Conservation (phyloP, 2,113 vertebrate genomes). For the Balaeniceps rex region DNA sequence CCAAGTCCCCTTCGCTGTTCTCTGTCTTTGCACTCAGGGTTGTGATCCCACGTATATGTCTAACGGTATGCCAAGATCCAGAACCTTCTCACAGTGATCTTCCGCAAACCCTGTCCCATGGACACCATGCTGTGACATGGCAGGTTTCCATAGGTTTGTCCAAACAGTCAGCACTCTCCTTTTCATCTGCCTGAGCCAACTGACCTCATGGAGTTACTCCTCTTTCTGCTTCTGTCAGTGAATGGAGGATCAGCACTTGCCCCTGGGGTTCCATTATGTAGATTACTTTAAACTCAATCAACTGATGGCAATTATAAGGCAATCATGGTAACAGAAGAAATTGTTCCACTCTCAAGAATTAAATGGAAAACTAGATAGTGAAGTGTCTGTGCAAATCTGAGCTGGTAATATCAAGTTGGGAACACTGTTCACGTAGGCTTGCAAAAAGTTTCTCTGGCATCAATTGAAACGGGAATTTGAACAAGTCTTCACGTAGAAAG, state of each 20-base stretch:
- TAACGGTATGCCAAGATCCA: neutral
- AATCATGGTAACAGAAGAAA: neutral
- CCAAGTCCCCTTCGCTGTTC: rapidly evolving
- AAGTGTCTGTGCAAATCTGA: neutral
- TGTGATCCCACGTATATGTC: rapidly evolving
- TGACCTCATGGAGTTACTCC: neutral
- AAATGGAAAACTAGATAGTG: neutral
- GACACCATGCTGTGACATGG: neutral
- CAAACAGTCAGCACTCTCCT: neutral
- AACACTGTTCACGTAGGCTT: rapidly evolving
- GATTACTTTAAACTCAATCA: neutral
- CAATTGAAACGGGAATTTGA: neutral
- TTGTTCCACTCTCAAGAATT: neutral
- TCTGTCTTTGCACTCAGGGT: neutral
- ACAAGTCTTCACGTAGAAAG: neutral
- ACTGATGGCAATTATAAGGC: neutral
- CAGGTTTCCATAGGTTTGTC: neutral
- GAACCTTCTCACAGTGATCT: neutral
- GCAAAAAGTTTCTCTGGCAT: neutral
- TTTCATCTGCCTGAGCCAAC: neutral
- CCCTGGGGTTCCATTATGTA: neutral
- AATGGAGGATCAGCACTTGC: neutral
- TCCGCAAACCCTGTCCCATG: neutral
- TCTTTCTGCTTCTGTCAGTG: neutral
- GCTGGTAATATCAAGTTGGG: neutral